These are phyloP conservation scores for Drosophila nr. perissopoda DNA, from an alignment of 2,888 invertebrate species.

Conservation along the genomic window DNA sequence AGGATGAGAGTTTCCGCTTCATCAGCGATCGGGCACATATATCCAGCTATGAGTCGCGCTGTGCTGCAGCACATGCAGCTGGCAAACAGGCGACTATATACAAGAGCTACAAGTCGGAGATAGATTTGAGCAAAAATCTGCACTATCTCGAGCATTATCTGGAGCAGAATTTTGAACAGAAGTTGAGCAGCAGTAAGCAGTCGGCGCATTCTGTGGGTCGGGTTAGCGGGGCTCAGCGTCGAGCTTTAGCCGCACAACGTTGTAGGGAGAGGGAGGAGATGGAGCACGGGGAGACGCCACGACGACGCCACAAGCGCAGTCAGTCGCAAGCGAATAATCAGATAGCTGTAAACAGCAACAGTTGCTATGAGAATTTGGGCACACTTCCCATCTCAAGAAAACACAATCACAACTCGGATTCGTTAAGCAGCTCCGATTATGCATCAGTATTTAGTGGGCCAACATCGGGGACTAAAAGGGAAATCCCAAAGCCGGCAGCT, in stretches of 20 bases:
- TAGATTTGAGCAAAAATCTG: constrained; percentile 84
- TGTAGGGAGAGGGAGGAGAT: constrained; percentile 18
- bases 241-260: constrained; percentile 50
- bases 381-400: constrained; percentile 57
- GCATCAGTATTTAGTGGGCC: constrained; percentile 85
- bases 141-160: constrained; percentile 84
- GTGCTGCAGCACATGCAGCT: constrained; percentile 65
- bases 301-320: constrained; percentile 77
- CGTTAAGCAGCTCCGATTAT: constrained; percentile 84
- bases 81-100: constrained; percentile 82
- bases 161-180: constrained; percentile 84
- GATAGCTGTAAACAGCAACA: constrained; percentile 50
- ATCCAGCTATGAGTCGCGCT: constrained; percentile 82
- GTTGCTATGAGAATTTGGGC: constrained; percentile 75
- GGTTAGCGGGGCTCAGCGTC: constrained; percentile 65
- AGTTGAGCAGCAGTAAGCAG: constrained; percentile 69
- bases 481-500: not conserved
- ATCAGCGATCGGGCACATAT: constrained; percentile 82
- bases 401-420: constrained; percentile 71
- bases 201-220: constrained; percentile 82
- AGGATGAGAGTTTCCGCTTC: constrained; percentile 83
- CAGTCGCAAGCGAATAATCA: constrained; percentile 69
- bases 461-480: not conserved
- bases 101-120: constrained; percentile 85
- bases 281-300: constrained; percentile 26